These are phyloP conservation scores for Polyergus mexicanus DNA, from an alignment of 1,140 invertebrate genomes.

Conservation along the genomic window DNA sequence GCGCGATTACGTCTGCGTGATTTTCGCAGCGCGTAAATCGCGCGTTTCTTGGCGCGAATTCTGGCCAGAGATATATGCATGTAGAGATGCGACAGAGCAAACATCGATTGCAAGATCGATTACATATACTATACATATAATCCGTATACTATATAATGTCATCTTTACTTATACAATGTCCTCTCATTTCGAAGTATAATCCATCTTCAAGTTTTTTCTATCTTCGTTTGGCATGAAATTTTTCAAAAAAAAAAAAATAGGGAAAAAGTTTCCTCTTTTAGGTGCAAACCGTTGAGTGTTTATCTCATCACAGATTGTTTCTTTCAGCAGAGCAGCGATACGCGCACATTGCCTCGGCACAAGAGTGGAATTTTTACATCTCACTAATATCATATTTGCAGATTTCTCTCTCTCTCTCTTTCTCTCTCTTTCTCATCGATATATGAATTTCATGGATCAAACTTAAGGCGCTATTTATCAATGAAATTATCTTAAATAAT, in stretches of 20 bases:
- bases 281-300: not conserved
- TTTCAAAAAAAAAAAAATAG: slow-evolving; percentile 46
- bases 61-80: slow-evolving; percentile 5
- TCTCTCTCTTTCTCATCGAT: slow-evolving; percentile 23
- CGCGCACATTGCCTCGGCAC: slow-evolving; percentile 29
- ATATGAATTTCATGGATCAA: slow-evolving; percentile 23
- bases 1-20: slow-evolving; percentile 22
- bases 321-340: slow-evolving; percentile 55
- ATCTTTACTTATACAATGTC: slow-evolving; percentile 17
- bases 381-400: slow-evolving; percentile 41
- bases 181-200: not conserved
- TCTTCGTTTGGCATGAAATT: slow-evolving; percentile 53
- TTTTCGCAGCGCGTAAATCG: slow-evolving; percentile 26
- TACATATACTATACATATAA: no score
- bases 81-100: not conserved
- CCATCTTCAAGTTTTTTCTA: slow-evolving; percentile 12
- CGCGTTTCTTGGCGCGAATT: slow-evolving; percentile 23
- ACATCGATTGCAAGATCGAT: slow-evolving; percentile 24
- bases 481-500: not conserved
- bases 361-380: slow-evolving; percentile 40
- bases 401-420: slow-evolving; percentile 22
- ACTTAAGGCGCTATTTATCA: slow-evolving; percentile 1
- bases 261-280: slow-evolving; percentile 16
- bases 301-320: slow-evolving; percentile 51
- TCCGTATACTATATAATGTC: not conserved